phyloP scores from a whole-genome alignment of 1,140 invertebrate species.

The Asobara japonica region DNA sequence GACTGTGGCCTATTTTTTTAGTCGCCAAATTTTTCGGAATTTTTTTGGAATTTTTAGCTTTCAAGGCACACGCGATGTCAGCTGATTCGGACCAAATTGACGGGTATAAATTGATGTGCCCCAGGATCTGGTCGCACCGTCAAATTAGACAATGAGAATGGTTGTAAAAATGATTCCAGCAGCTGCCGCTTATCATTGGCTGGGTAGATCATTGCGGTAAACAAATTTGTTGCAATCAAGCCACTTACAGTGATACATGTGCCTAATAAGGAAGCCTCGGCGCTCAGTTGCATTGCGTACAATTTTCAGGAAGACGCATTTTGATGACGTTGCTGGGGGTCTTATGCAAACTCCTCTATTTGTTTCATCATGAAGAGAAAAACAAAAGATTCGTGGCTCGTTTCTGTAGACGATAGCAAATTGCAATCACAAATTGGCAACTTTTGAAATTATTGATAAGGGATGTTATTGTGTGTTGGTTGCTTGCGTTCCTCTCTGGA shows the following conservation, averaged over 20 bases:
- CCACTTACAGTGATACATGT: background rate
- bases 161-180: background rate
- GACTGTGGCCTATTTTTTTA: too few species aligned
- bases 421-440: too few species aligned
- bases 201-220: background rate
- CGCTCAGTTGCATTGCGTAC: background rate
- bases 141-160: background rate
- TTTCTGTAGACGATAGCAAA: too few species aligned
- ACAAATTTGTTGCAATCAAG: conserved; percentile 23
- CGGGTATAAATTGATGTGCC: background rate
- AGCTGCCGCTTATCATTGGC: background rate
- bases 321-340: background rate
- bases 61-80: background rate
- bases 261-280: background rate
- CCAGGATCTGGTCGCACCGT: background rate
- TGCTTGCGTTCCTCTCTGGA: too few species aligned
- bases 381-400: too few species aligned
- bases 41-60: too few species aligned
- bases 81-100: background rate
- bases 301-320: background rate
- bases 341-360: too few species aligned
- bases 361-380: too few species aligned
- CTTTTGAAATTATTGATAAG: too few species aligned
- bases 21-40: too few species aligned
- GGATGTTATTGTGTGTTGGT: too few species aligned